These are phyloP conservation scores for Drosophila bocki DNA, from an alignment of 1,140 invertebrate genomes.

Conservation along the genomic window DNA sequence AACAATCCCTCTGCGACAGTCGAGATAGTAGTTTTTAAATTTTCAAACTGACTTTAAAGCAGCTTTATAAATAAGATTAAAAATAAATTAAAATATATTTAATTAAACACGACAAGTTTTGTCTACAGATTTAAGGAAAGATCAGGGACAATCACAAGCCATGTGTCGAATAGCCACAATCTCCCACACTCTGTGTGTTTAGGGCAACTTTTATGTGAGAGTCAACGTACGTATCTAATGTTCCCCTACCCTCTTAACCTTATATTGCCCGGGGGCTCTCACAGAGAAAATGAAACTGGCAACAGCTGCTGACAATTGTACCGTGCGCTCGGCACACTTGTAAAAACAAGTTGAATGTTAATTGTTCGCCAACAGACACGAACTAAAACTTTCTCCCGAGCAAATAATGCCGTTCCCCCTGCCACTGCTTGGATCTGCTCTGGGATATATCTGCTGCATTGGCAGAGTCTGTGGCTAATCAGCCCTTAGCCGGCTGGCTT, in stretches of 20 bases:
- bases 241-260: neutral
- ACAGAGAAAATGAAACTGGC: slow-evolving; percentile 15
- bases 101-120: neutral
- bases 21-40: neutral
- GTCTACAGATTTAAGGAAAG: neutral
- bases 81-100: neutral
- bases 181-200: slow-evolving; percentile 8
- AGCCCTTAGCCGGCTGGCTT: slow-evolving; percentile 1
- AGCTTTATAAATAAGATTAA: neutral
- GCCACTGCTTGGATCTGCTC: neutral
- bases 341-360: slow-evolving; percentile 71
- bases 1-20: neutral
- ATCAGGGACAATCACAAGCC: neutral
- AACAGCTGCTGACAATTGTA: slow-evolving; percentile 39
- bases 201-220: slow-evolving; percentile 19
- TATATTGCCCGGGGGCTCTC: slow-evolving; percentile 10
- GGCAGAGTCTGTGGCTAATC: slow-evolving; percentile 26
- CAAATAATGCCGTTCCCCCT: slow-evolving; percentile 19
- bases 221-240: slow-evolving; percentile 7
- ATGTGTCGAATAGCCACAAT: slow-evolving; percentile 9
- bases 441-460: slow-evolving; percentile 28
- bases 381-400: slow-evolving; percentile 56
- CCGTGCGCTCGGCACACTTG: slow-evolving; percentile 42
- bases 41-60: neutral
- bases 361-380: slow-evolving; percentile 68